phyloP scores from a whole-genome alignment of 2,888 invertebrate species.

The Meganola albula region DNA sequence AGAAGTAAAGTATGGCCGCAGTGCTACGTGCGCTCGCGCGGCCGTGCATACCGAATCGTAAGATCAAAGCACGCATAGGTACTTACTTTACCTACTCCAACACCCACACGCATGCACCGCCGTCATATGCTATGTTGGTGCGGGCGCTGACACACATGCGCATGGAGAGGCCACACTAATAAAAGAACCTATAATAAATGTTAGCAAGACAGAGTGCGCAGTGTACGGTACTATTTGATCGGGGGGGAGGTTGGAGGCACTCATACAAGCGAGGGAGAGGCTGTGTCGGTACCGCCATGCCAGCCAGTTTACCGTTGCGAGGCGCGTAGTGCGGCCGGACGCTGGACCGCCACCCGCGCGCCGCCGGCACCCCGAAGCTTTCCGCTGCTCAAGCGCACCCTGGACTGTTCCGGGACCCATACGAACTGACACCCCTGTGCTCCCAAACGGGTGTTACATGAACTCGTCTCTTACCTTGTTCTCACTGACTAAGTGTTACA shows the following conservation, averaged over 20 bases:
- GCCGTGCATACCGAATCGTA: constrained; percentile 76
- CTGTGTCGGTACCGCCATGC: constrained; percentile 65
- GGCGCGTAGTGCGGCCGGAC: constrained; percentile 77
- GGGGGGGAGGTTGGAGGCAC: constrained; percentile 75
- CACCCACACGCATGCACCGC: constrained; percentile 58
- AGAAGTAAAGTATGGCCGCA: constrained; percentile 68
- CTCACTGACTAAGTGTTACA: constrained; percentile 66
- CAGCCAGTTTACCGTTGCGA: constrained; percentile 77
- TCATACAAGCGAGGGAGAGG: constrained; percentile 71
- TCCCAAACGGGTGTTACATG: constrained; percentile 40
- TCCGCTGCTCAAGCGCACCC: constrained; percentile 35
- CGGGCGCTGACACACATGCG: constrained; percentile 53
- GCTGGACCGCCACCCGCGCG: constrained; percentile 68
- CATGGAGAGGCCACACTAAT: constrained; percentile 51
- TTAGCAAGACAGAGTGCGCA: constrained; percentile 69
- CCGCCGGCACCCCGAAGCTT: constrained; percentile 61
- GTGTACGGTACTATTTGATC: constrained; percentile 76
- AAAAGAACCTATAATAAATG: constrained; percentile 72
- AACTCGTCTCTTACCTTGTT: constrained; percentile 46
- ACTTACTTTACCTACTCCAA: constrained; percentile 67
- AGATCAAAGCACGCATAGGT: constrained; percentile 77
- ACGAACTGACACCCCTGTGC: constrained; percentile 41
- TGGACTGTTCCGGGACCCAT: constrained; percentile 41
- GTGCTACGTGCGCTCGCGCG: constrained; percentile 68
- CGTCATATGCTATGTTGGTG: constrained; percentile 33